phyloP scores from a whole-genome alignment of 2,797 vertebrate genomes.

The Manis javanica region DNA sequence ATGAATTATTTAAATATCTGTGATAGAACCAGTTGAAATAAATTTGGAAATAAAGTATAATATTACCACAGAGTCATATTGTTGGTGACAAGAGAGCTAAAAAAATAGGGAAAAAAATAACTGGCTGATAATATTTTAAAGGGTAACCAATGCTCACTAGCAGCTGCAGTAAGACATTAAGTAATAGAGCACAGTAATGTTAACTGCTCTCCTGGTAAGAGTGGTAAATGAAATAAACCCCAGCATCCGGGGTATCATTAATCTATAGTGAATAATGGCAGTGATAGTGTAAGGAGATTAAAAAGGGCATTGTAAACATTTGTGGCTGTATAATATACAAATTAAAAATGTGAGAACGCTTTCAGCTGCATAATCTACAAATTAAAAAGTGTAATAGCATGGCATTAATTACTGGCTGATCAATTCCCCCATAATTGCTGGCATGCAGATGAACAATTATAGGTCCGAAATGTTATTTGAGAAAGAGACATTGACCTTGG shows the following conservation, averaged over 20 bases:
- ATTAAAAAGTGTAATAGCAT: slow-evolving; percentile 92
- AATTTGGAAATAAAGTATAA: slow-evolving; percentile 82
- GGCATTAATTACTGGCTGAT: slow-evolving; percentile 91
- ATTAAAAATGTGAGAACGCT: slow-evolving; percentile 91
- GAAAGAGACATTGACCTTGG: slow-evolving; percentile 91
- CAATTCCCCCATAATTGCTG: slow-evolving; percentile 90
- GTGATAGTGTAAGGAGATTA: slow-evolving; percentile 91
- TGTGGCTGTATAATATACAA: slow-evolving; percentile 92
- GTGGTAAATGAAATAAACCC: slow-evolving; percentile 90
- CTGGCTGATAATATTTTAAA: slow-evolving; percentile 86
- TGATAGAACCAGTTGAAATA: slow-evolving; percentile 76
- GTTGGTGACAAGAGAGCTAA: slow-evolving; percentile 66
- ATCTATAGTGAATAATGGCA: slow-evolving; percentile 90
- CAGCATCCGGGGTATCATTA: slow-evolving; percentile 88
- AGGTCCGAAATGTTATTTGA: slow-evolving; percentile 90
- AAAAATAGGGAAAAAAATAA: slow-evolving; percentile 74
- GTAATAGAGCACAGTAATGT: slow-evolving; percentile 89
- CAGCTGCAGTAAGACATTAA: slow-evolving; percentile 89
- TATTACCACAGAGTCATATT: slow-evolving; percentile 80
- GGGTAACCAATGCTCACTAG: slow-evolving; percentile 88
- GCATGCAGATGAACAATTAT: slow-evolving; percentile 91
- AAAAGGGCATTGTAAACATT: slow-evolving; percentile 93
- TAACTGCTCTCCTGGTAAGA: slow-evolving; percentile 90
- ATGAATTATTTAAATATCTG: slow-evolving; percentile 72
- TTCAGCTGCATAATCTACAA: slow-evolving; percentile 92